Percentiles rank a stretch among this genome's conserved stretches.
Evolutionary conservation across 2,113 vertebrate species (phyloP).

Genomic region (Oxyruncus cristatus): DNA sequence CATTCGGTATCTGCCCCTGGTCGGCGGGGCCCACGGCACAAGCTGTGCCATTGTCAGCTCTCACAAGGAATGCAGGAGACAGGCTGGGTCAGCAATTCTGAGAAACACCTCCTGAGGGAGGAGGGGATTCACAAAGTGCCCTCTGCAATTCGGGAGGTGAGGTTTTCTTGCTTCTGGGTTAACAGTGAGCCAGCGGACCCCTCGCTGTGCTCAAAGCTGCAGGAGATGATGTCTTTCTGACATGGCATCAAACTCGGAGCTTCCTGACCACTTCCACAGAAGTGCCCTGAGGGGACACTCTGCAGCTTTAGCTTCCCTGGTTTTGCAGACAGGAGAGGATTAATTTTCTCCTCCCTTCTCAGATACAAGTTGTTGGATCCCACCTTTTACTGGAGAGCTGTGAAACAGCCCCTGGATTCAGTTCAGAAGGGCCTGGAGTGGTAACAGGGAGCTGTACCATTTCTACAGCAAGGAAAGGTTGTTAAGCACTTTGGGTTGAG

Average conservation of each 20-base stretch:
- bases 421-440: not conserved
- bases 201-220: not conserved
- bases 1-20: not conserved
- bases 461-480: not conserved
- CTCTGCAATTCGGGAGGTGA: not conserved
- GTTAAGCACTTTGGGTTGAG: not conserved
- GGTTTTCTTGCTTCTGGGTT: not conserved
- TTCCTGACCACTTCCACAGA: not conserved
- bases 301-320: not conserved
- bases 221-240: not conserved
- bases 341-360: not conserved
- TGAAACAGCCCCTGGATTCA: not conserved
- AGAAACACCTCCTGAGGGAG: not conserved
- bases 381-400: not conserved
- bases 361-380: not conserved
- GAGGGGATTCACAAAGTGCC: not conserved
- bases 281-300: not conserved
- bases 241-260: not conserved
- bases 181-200: not conserved
- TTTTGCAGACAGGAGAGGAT: not conserved
- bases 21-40: not conserved
- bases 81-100: not conserved
- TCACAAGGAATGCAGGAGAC: not conserved
- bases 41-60: constrained; percentile 8
- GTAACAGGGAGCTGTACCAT: not conserved